These are phyloP conservation scores for Nothocercus julius DNA, from an alignment of 2,113 vertebrate genomes.

Conservation along the genomic window DNA sequence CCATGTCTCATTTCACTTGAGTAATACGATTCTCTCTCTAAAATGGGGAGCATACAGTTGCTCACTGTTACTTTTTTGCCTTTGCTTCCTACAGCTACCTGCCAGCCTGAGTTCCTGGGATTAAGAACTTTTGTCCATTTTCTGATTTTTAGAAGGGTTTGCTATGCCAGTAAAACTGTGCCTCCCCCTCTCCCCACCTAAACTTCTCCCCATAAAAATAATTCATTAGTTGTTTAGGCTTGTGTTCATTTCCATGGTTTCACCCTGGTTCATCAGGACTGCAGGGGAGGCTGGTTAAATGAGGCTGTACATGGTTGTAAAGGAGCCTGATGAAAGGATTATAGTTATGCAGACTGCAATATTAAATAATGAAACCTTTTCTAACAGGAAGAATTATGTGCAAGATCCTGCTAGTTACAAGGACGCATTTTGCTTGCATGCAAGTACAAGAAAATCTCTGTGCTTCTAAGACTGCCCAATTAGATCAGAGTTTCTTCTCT, in stretches of 20 bases:
- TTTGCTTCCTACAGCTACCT: neutral
- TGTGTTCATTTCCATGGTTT: neutral
- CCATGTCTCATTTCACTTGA: neutral
- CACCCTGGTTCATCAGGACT: neutral
- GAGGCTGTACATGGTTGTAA: neutral
- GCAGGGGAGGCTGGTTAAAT: neutral
- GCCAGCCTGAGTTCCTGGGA: neutral
- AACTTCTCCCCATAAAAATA: neutral
- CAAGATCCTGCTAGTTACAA: conserved; percentile 5
- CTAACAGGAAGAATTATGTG: neutral
- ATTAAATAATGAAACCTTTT: conserved; percentile 2
- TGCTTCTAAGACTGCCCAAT: neutral
- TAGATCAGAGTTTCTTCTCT: neutral
- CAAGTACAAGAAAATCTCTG: neutral
- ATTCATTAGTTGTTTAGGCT: neutral
- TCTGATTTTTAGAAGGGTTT: neutral
- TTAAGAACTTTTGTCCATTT: neutral
- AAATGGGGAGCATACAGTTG: neutral
- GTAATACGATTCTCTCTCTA: neutral
- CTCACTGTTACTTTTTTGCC: neutral
- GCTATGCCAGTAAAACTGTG: neutral
- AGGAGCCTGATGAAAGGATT: neutral
- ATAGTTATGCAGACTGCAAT: neutral
- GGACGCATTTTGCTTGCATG: neutral
- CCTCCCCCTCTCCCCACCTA: neutral